A percentile compares a stretch with the other conserved stretches of the same genome.
phyloP scores from a whole-genome alignment of 2,113 vertebrate species.

The Grallaria varia region DNA sequence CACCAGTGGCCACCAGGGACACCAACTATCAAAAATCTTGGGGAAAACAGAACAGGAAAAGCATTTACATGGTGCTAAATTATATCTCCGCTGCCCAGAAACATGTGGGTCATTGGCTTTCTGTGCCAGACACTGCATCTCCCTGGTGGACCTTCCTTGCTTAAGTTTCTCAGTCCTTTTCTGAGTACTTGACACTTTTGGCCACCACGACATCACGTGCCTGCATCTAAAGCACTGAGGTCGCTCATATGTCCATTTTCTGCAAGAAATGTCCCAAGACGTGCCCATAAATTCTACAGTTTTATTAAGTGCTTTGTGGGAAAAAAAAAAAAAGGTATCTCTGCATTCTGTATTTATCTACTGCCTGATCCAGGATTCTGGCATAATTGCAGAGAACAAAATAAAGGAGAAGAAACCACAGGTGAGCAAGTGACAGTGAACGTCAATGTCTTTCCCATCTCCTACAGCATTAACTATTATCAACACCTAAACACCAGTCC shows the following conservation, averaged over 20 bases:
- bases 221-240: too few species aligned
- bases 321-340: not conserved
- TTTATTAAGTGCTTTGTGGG: not conserved
- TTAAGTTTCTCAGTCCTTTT: not conserved
- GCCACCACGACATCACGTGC: not conserved
- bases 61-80: not conserved
- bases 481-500: not conserved
- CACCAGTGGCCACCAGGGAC: not conserved
- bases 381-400: not conserved
- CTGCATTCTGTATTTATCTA: not conserved
- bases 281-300: not conserved
- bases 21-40: not conserved
- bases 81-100: not conserved
- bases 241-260: too few species aligned
- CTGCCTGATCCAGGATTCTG: not conserved
- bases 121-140: not conserved
- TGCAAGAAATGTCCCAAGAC: too few species aligned
- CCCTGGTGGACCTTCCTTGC: not conserved
- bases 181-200: not conserved
- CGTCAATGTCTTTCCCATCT: not conserved
- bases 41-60: not conserved
- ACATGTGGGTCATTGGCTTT: not conserved
- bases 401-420: not conserved
- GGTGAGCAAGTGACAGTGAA: not conserved
- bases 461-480: not conserved